Evolutionary conservation across 1,140 invertebrate genomes (phyloP), one percentile per base, ranked within the genome.

Genomic region (Heliconius eleuchia): DNA sequence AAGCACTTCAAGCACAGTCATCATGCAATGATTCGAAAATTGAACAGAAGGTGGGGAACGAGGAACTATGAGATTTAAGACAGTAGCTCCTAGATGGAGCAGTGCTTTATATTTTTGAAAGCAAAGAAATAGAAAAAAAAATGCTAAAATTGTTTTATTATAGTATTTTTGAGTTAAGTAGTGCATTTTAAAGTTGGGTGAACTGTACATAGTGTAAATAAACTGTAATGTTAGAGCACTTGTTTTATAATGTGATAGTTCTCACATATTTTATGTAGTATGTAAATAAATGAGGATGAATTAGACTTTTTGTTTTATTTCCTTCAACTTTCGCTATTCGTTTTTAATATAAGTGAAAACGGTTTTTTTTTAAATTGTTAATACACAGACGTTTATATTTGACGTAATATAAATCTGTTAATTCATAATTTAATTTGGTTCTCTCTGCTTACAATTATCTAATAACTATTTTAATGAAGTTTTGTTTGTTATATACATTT

Each of bases 281-380:
- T 94, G 92, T 94, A 94, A 94, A 94, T 94, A 94, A 93, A 94
- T 89, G 89, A 92, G 84, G 92, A 90, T 90, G 87, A 92, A 91
- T 87, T 91, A 92, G 87, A 89, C 72, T 37, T 79, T 66, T 34
- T 39, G 18, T 71, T 71, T 71, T 37, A 66, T 66, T 66, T 11
- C 13, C 23, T 66, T 66, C 30, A 4, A 30, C n/a, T 57, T 1
- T 66, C n/a, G 55, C 19, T 9, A 23, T 57, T 57, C 2, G 5
- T 4, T 7, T 52, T 19, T 2, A 6, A 19, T 18, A 50, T 50
- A 2, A 16, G 13, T 16, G 16, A 16, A 52, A 52, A 52, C 8
- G 13, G 13, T 46, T 46, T 46, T 46, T 46, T 13, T 9, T 19
- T 19, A 0, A 0, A 52, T 52, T 52, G 7, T 52, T 52, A 18